A percentile compares a stretch with the other conserved stretches of the same genome.
phyloP scores from a whole-genome alignment of 2,888 invertebrate species.

The Elegia similella region DNA sequence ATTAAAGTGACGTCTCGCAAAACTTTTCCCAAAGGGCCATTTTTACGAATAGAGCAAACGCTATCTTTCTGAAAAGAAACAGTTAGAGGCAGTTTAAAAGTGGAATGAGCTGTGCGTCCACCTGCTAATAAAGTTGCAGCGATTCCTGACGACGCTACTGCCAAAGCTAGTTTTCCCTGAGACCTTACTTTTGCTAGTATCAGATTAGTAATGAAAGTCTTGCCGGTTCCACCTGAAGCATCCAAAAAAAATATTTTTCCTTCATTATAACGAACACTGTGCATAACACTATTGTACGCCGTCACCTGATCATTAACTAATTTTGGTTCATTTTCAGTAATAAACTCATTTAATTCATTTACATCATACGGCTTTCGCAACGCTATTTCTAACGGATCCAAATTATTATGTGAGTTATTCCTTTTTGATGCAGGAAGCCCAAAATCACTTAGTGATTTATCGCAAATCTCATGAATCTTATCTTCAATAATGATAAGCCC shows the following conservation, averaged over 20 bases:
- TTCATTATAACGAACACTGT: slow-evolving; percentile 20
- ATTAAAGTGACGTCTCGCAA: slow-evolving; percentile 27
- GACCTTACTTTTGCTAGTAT: slow-evolving; percentile 25
- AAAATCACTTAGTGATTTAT: too few relatives aligned
- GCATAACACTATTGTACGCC: slow-evolving; percentile 23
- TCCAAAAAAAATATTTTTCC: slow-evolving; percentile 12
- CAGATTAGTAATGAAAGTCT: slow-evolving; percentile 24
- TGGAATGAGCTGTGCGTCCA: slow-evolving; percentile 27
- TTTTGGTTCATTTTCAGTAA: slow-evolving; percentile 19
- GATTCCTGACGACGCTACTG: slow-evolving; percentile 26
- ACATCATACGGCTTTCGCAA: too few relatives aligned
- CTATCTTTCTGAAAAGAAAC: slow-evolving; percentile 23
- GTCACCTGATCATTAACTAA: slow-evolving; percentile 25
- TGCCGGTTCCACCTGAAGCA: slow-evolving; percentile 18
- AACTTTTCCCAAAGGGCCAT: slow-evolving; percentile 27
- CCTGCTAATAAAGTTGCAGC: slow-evolving; percentile 23
- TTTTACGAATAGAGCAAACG: slow-evolving; percentile 29
- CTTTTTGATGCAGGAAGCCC: too few relatives aligned
- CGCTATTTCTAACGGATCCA: too few relatives aligned
- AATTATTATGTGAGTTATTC: too few relatives aligned
- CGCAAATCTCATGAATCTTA: too few relatives aligned
- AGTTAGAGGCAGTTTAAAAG: slow-evolving; percentile 20
- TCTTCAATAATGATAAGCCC: too few relatives aligned
- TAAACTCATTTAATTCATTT: too few relatives aligned
- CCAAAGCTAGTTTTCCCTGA: slow-evolving; percentile 20